These are phyloP conservation scores for Stenolophus ochropezus DNA, from an alignment of 2,888 invertebrate species.

Conservation along the genomic window DNA sequence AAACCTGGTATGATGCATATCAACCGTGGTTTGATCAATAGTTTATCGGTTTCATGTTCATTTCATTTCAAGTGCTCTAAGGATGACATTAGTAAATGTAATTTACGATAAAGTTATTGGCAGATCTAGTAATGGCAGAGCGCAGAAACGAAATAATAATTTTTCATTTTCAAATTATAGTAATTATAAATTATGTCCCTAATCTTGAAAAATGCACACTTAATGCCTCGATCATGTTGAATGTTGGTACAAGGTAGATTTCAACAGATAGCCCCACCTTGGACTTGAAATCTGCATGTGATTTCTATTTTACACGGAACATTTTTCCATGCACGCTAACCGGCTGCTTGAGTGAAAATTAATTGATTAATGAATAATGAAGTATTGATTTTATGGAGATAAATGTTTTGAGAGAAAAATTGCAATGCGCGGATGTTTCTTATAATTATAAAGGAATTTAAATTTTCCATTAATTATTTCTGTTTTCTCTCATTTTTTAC, in stretches of 20 bases:
- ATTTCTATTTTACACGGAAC: slow-evolving; percentile 34
- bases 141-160: no score
- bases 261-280: not conserved
- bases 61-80: no score
- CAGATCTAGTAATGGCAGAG: no score
- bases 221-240: no score
- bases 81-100: no score
- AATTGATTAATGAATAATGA: slow-evolving; percentile 4
- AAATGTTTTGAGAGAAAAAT: slow-evolving; percentile 2
- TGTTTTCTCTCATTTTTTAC: not conserved
- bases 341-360: slow-evolving; percentile 13
- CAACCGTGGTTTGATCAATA: no score
- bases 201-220: no score
- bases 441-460: not conserved
- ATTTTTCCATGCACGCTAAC: not conserved
- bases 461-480: slow-evolving; percentile 4
- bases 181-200: no score
- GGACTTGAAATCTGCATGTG: slow-evolving; percentile 5
- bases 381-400: not conserved
- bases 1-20: no score
- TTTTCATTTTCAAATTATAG: no score
- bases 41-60: no score
- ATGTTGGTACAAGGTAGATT: not conserved
- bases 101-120: no score
- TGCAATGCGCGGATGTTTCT: not conserved